These are phyloP conservation scores for Eudemis profundana DNA, from an alignment of 2,888 invertebrate species.

Conservation along the genomic window DNA sequence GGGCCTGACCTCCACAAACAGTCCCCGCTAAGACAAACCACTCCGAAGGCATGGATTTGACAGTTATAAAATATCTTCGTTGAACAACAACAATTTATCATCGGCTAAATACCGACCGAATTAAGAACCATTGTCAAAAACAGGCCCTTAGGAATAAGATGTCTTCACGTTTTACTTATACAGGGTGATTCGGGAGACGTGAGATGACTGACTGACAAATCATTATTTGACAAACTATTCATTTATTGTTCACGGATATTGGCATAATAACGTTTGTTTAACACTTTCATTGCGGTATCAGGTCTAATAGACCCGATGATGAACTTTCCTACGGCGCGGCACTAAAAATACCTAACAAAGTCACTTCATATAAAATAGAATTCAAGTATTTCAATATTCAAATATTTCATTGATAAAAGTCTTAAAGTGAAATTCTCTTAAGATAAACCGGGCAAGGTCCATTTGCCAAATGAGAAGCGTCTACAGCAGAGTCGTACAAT, in stretches of 20 bases:
- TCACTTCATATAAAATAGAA: no score
- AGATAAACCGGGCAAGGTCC: neutral
- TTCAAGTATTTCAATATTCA: no score
- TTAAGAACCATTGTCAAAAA: slow-evolving; percentile 27
- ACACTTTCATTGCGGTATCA: no score
- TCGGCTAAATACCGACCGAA: slow-evolving; percentile 22
- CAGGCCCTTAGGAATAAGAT: neutral
- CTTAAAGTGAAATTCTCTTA: neutral
- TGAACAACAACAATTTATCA: slow-evolving; percentile 33
- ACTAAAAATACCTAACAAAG: no score
- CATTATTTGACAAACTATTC: no score
- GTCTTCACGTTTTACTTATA: neutral
- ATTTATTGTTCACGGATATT: no score
- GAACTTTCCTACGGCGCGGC: no score
- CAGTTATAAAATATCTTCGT: slow-evolving; percentile 37
- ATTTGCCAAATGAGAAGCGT: slow-evolving; percentile 7
- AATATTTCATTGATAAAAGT: neutral
- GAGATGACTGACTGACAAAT: no score
- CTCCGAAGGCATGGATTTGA: slow-evolving; percentile 30
- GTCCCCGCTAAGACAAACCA: slow-evolving; percentile 29
- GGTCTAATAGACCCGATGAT: no score
- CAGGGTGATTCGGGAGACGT: no score
- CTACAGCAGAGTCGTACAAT: neutral
- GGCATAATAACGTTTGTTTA: no score
- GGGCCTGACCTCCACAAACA: slow-evolving; percentile 5